A percentile compares a stretch with the other conserved stretches of the same genome.
phyloP scores from a whole-genome alignment of 2,797 vertebrate genomes.

The Eremophila alpestris region DNA sequence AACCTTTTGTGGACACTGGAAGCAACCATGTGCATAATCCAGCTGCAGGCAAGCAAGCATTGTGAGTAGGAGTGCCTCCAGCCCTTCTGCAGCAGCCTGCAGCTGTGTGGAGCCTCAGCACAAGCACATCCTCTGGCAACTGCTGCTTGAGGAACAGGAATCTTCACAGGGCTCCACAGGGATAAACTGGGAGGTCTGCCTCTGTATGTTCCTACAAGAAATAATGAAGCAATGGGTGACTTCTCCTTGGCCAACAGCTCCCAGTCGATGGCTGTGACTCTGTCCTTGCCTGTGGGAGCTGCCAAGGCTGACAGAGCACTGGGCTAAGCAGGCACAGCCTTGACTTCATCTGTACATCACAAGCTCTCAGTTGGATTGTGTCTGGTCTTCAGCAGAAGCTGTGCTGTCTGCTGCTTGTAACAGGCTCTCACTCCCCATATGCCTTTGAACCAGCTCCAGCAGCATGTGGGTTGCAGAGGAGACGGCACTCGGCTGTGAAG shows the following conservation, averaged over 20 bases:
- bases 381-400: neutral
- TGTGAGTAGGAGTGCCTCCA: neutral
- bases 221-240: neutral
- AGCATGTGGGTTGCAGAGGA: slow-evolving; percentile 23
- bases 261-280: neutral
- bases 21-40: neutral
- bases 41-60: neutral
- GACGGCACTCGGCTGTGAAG: neutral
- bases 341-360: neutral
- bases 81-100: neutral
- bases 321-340: neutral
- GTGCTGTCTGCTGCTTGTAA: neutral
- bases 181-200: neutral
- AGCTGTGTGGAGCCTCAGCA: neutral
- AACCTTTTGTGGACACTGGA: slow-evolving; percentile 18
- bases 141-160: neutral
- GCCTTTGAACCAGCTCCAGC: slow-evolving; percentile 39
- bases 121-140: neutral
- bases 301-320: neutral
- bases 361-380: neutral
- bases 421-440: slow-evolving; percentile 34
- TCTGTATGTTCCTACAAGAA: neutral
- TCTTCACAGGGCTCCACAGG: neutral
- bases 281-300: neutral
- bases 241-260: neutral